A percentile compares a stretch with the other conserved stretches of the same genome.
These are phyloP conservation scores for Phymatocera aterrima DNA, from an alignment of 2,888 invertebrate species.

Conservation along the genomic window DNA sequence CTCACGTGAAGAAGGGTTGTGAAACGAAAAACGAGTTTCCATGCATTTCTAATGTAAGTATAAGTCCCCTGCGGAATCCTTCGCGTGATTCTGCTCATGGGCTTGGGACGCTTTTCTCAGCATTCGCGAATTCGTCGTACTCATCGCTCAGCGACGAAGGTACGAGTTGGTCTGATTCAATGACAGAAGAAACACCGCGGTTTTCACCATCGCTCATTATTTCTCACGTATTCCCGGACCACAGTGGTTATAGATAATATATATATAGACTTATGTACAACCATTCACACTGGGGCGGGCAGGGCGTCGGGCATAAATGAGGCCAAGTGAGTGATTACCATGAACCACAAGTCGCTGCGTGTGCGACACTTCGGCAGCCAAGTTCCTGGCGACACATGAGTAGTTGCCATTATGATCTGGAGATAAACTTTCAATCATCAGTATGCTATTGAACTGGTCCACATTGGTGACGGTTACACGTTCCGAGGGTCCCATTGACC, in stretches of 20 bases:
- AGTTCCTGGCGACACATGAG: constrained; percentile 84
- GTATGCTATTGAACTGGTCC: constrained; percentile 86
- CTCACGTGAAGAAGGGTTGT: constrained; percentile 5
- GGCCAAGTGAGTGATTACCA: constrained; percentile 80
- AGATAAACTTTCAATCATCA: constrained; percentile 85
- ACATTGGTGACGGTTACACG: constrained; percentile 84
- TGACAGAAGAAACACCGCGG: no score
- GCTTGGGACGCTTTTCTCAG: not conserved
- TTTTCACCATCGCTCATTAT: not conserved
- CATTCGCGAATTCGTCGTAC: not conserved
- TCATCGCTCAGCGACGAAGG: not conserved
- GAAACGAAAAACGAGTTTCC: not conserved
- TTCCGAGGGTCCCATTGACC: constrained; percentile 79
- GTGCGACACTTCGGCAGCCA: constrained; percentile 85
- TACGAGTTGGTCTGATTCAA: not conserved
- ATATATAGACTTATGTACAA: constrained; percentile 51
- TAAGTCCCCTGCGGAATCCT: not conserved
- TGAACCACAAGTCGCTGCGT: constrained; percentile 86
- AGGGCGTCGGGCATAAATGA: constrained; percentile 68
- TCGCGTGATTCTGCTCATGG: constrained; percentile 6
- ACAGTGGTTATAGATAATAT: constrained; percentile 41
- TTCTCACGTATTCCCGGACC: constrained; percentile 3
- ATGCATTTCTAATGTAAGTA: not conserved
- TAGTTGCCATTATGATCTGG: constrained; percentile 88
- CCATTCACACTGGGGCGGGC: constrained; percentile 63